These are phyloP conservation scores for Rhopalosiphum padi DNA, from an alignment of 1,140 invertebrate species.

Conservation along the genomic window DNA sequence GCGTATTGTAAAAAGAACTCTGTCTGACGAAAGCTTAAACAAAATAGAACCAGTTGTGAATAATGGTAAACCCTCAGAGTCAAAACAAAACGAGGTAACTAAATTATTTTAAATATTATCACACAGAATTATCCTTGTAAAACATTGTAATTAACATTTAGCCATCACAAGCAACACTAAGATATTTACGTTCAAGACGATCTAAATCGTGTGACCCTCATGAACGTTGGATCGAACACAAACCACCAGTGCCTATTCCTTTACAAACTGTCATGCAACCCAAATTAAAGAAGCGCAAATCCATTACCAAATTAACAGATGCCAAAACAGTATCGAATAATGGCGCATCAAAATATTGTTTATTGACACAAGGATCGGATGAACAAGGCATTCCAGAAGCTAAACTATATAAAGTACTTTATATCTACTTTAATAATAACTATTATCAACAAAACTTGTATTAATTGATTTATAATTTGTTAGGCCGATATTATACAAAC, in stretches of 20 bases:
- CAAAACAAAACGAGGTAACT: slow-evolving; percentile 9
- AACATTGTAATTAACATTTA: slow-evolving; percentile 14
- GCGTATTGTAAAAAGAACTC: slow-evolving; percentile 5
- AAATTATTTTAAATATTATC: neutral
- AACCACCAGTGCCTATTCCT: slow-evolving; percentile 74
- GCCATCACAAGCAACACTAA: slow-evolving; percentile 28
- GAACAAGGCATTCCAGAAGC: slow-evolving; percentile 92
- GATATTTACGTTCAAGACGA: slow-evolving; percentile 62
- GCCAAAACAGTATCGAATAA: slow-evolving; percentile 76
- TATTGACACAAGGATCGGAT: slow-evolving; percentile 90
- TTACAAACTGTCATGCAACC: slow-evolving; percentile 90
- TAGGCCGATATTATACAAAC: slow-evolving; percentile 91
- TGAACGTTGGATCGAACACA: slow-evolving; percentile 90
- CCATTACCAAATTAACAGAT: slow-evolving; percentile 78
- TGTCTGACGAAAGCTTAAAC: slow-evolving; percentile 47
- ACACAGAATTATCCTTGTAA: neutral
- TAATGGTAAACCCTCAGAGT: neutral
- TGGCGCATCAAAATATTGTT: slow-evolving; percentile 85
- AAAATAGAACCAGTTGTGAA: slow-evolving; percentile 30
- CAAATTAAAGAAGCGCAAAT: slow-evolving; percentile 78
- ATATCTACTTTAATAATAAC: neutral
- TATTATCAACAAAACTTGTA: neutral
- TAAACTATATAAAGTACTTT: slow-evolving; percentile 82
- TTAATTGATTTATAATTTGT: slow-evolving; percentile 60
- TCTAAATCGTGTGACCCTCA: slow-evolving; percentile 76